Conservation (phyloP, 1,140 invertebrate species). For the Formica selysi region DNA sequence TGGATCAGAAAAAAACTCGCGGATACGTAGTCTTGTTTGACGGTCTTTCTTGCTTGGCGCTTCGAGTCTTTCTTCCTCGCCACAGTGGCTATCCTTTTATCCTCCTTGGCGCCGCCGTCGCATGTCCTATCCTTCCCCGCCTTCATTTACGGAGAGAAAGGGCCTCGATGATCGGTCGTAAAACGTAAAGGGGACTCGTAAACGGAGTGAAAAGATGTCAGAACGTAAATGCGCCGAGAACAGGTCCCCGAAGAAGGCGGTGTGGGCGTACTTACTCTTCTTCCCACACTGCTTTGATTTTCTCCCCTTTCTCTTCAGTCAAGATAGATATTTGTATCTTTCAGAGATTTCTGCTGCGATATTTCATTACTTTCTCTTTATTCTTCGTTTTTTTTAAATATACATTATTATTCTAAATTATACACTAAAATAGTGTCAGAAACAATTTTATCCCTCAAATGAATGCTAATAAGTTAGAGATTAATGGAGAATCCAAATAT, state of each 20-base stretch:
- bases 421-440: neutral
- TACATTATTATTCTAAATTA: slow-evolving; percentile 10
- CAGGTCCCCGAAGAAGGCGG: slow-evolving; percentile 75
- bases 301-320: neutral
- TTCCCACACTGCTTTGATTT: slow-evolving; percentile 28
- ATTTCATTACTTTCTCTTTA: slow-evolving; percentile 25
- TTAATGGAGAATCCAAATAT: too few species aligned
- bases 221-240: slow-evolving; percentile 77
- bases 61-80: slow-evolving; percentile 42
- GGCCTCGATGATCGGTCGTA: slow-evolving; percentile 81
- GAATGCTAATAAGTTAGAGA: too few species aligned
- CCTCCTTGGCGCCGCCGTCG: slow-evolving; percentile 30
- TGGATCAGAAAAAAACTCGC: slow-evolving; percentile 40
- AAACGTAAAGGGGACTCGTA: slow-evolving; percentile 82
- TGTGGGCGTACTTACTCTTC: slow-evolving; percentile 79
- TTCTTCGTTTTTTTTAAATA: neutral
- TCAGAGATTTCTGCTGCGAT: neutral
- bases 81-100: slow-evolving; percentile 51
- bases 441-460: neutral
- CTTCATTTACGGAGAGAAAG: slow-evolving; percentile 75
- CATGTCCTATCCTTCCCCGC: neutral
- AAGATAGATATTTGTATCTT: neutral
- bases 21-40: slow-evolving; percentile 62
- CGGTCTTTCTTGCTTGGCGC: slow-evolving; percentile 19
- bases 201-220: slow-evolving; percentile 79